Percentiles rank a stretch among this genome's conserved stretches.
Conservation (phyloP, 2,888 invertebrate species). For the Lasius platythorax region DNA sequence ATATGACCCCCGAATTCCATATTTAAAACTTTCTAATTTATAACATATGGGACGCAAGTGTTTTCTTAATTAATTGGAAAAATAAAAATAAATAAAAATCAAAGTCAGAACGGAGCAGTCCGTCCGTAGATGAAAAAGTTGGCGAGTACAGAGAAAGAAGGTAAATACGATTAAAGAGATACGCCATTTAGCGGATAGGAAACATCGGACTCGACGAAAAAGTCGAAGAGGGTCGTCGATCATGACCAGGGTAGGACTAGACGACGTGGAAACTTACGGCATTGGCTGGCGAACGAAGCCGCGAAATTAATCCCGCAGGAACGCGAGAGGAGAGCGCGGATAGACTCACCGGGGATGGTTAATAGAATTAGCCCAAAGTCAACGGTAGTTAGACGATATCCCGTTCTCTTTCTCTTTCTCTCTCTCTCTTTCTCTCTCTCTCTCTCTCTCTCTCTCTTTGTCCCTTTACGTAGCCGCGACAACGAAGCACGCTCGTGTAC, state of each 20-base stretch:
- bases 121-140: not conserved
- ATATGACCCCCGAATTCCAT: not conserved
- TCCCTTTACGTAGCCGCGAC: not conserved
- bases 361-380: slow-evolving; percentile 73
- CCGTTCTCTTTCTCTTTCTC: slow-evolving; percentile 44
- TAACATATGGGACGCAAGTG: not conserved
- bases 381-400: slow-evolving; percentile 62
- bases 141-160: not conserved
- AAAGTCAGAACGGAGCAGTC: not conserved
- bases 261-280: slow-evolving; percentile 49
- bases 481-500: slow-evolving; percentile 26
- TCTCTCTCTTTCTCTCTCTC: slow-evolving; percentile 22
- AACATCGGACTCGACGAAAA: slow-evolving; percentile 46
- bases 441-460: slow-evolving; percentile 11
- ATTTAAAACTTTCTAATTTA: not conserved
- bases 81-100: not conserved
- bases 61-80: not conserved
- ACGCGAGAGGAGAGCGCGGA: slow-evolving; percentile 28
- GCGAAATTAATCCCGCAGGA: slow-evolving; percentile 72
- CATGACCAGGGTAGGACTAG: slow-evolving; percentile 21
- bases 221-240: slow-evolving; percentile 42
- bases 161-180: slow-evolving; percentile 51
- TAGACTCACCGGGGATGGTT: slow-evolving; percentile 50
- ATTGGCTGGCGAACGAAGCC: slow-evolving; percentile 45
- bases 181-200: slow-evolving; percentile 36